A percentile compares a stretch with the other conserved stretches of the same genome.
Conservation (phyloP, 2,797 vertebrate genomes). For the Sternarchorhynchus goeldii region DNA sequence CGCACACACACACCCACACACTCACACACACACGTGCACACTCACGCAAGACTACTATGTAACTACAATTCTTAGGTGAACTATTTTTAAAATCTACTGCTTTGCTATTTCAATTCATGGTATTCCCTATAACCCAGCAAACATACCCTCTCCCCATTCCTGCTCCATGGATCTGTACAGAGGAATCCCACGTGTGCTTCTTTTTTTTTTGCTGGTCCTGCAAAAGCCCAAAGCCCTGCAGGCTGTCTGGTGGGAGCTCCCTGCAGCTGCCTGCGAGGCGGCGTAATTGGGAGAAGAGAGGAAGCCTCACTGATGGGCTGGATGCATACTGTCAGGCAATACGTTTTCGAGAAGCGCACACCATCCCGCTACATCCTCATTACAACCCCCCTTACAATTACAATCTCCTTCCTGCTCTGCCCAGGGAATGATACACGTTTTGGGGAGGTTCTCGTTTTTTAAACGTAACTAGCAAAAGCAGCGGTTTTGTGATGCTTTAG, state of each 20-base stretch:
- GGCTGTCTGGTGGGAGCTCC: neutral
- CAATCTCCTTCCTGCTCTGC: neutral
- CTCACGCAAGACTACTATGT: neutral
- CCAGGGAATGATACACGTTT: neutral
- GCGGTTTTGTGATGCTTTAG: neutral
- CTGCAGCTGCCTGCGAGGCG: constrained; percentile 26
- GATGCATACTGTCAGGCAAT: constrained; percentile 37
- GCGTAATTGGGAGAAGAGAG: constrained; percentile 41
- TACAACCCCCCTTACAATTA: neutral
- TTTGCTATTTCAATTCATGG: neutral
- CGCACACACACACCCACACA: constrained; percentile 12
- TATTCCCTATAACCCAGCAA: neutral
- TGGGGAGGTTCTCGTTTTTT: neutral
- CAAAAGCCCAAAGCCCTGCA: neutral
- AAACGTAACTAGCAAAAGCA: neutral
- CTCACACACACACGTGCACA: constrained; percentile 2
- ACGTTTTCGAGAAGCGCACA: constrained; percentile 29
- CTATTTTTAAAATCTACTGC: neutral
- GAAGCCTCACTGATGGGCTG: constrained; percentile 35
- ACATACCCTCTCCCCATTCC: too few relatives aligned
- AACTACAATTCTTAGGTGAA: neutral
- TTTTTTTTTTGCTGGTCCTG: neutral
- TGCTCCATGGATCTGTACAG: neutral
- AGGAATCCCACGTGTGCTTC: neutral
- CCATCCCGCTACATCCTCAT: constrained; percentile 3